Evolutionary conservation across 2,888 invertebrate species (phyloP), one percentile per base, ranked within the genome.

Genomic region (Limnephilus rhombicus): DNA sequence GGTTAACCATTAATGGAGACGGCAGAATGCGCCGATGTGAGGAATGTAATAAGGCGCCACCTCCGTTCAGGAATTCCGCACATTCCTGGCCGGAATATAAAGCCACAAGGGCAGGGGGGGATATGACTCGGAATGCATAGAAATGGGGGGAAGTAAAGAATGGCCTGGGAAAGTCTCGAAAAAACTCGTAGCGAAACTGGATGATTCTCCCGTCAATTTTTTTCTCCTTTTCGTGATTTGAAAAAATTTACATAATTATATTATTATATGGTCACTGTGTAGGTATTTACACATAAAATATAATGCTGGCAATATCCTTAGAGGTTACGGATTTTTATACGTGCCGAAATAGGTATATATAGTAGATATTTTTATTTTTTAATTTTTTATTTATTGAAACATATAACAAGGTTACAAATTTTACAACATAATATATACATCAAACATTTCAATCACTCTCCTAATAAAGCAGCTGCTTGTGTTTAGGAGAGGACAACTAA

Each of bases 1-100:
- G 68, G 68, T 68, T 68, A 68, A 68, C 68, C 68, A n/a, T 68
- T 68, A 68, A 68, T 68, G 68, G 68, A 68, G 68, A 68, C 68
- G 68, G 18, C 68, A 68, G 68, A 68, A 68, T 68, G 68, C n/a
- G 7, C 68, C 68, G 68, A 68, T 68, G 68, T 68, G 7, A 68
- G 68, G 68, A 68, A 68, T 68, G 68, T 68, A 68, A 68, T 68
- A 68, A 68, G 68, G 68, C 68, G 68, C 68, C 68, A 68, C 68
- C 68, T 68, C 68, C 68, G 68, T 24, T n/a, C 68, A 24, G 68
- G 68, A 68, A 68, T 68, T 24, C 68, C 68, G 68, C 68, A 68
- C 68, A 68, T 68, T 68, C 68, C 68, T 68, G 68, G 68, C 7
- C 68, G 24, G 68, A 68, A 68, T 68, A 68, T 68, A 68, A n/a